Evolutionary conservation across 2,888 invertebrate species (phyloP), one percentile per base, ranked within the genome.

Genomic region (Acanthosepion lycidas): DNA sequence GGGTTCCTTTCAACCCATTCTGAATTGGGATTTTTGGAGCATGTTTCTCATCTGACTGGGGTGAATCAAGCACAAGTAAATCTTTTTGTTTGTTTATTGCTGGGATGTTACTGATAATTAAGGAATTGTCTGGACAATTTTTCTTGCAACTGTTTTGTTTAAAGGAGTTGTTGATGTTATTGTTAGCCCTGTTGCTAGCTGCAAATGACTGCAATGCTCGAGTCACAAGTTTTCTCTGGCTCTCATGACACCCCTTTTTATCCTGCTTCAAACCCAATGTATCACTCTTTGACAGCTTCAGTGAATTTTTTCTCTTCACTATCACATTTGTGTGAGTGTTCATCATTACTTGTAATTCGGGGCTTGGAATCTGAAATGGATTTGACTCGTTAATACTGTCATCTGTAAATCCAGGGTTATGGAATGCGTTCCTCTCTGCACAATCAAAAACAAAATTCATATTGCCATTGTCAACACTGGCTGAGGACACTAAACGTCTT

Each of bases 341-440:
- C 48, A 93, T 53, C 93, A 93, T 93, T 28, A 93, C 93, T 93
- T 93, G 93, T 28, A 53, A 51, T n/a, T 93, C 93, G 5, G 93
- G 93, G 93, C 93, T 93, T 6, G 93, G 93, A 48, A 93, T 93
- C 93, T 93, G 93, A 49, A 49, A 93, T 3, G 33, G 49, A 26
- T 93, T 93, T 9, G 93, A 48, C 6, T 93, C 28, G 49, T 93
- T 93, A 26, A 28, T 93, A 9, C 18, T 49, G 49, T 93, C 51
- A 28, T 23, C 53, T 15, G 26, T 49, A 93, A 53, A n/a, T 12
- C n/a, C 51, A 9, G 18, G 92, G 18, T n/a, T 49, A 0, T 93
- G 49, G n/a, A 93, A 93, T 18, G 28, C 26, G n/a, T 18, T 53
- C 8, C 23, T 9, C 18, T 93, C 28, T 8, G 93, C 53, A 53